Evolutionary conservation across 1,140 invertebrate genomes (phyloP).

Genomic region (Cotesia vestalis): DNA sequence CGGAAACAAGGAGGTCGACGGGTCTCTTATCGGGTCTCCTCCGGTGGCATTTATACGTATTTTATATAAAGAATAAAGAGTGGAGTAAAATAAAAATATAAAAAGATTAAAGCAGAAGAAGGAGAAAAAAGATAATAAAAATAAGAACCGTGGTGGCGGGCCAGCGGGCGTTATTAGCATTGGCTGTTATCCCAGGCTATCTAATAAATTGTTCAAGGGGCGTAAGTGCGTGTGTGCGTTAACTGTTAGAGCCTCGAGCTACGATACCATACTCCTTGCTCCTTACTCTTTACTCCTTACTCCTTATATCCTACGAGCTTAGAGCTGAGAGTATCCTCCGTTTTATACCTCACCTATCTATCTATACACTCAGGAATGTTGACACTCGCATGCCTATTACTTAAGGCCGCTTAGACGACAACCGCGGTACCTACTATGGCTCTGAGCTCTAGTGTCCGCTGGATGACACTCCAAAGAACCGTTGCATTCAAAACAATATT

Average conservation of each 20-base stretch:
- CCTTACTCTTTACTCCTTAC: background rate
- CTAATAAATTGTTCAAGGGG: constrained; percentile 62
- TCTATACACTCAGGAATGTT: too few relatives aligned
- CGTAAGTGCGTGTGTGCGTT: constrained; percentile 56
- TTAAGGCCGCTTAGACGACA: too few relatives aligned
- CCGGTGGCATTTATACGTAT: constrained; percentile 8
- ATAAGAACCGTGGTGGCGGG: background rate
- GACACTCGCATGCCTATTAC: too few relatives aligned
- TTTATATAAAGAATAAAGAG: background rate
- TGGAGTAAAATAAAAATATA: constrained; percentile 11
- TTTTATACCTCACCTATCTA: too few relatives aligned
- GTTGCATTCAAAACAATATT: too few relatives aligned
- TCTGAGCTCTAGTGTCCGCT: too few relatives aligned
- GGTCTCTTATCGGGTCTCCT: constrained; percentile 44
- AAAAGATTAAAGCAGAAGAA: constrained; percentile 5
- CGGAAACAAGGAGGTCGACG: constrained; percentile 25
- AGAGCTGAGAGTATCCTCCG: too few relatives aligned
- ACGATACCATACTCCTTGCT: constrained; percentile 23
- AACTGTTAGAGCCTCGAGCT: constrained; percentile 53
- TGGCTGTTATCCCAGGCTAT: constrained; percentile 59
- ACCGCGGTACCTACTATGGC: too few relatives aligned
- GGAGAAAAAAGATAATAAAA: constrained; percentile 12
- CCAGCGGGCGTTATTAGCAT: constrained; percentile 56
- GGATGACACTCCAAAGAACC: too few relatives aligned
- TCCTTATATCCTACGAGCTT: too few relatives aligned